phyloP scores from a whole-genome alignment of 2,113 vertebrate species.

The Circaetus gallicus region DNA sequence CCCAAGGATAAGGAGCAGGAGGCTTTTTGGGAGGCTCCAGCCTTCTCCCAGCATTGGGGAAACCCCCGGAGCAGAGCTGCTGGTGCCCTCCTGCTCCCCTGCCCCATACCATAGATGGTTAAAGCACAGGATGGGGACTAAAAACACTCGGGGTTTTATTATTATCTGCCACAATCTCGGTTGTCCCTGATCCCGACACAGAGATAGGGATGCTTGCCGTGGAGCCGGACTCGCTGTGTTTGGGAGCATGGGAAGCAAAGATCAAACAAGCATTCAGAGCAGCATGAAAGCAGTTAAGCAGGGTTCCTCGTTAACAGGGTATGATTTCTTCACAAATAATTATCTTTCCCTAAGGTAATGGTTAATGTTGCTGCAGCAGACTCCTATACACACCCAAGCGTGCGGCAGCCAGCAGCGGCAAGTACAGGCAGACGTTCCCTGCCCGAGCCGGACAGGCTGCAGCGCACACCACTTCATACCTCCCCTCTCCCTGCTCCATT shows the following conservation, averaged over 20 bases:
- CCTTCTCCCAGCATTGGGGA: neutral
- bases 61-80: neutral
- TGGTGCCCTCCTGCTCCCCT: neutral
- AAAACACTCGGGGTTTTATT: neutral
- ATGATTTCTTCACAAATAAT: neutral
- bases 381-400: neutral
- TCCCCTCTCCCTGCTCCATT: neutral
- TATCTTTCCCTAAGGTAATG: slow-evolving; percentile 49
- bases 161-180: rapidly evolving
- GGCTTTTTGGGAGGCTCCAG: neutral
- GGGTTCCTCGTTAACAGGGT: neutral
- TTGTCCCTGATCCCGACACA: neutral
- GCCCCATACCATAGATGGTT: rapidly evolving
- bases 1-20: neutral
- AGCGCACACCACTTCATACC: neutral
- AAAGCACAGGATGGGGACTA: neutral
- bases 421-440: slow-evolving; percentile 17
- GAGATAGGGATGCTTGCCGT: neutral
- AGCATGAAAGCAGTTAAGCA: neutral
- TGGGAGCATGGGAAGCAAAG: neutral
- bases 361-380: slow-evolving; percentile 20
- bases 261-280: neutral
- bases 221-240: neutral
- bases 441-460: neutral
- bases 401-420: neutral